Evolutionary conservation across 1,140 invertebrate species (phyloP), one percentile per base, ranked within the genome.

Genomic region (Drosophila carrolli): DNA sequence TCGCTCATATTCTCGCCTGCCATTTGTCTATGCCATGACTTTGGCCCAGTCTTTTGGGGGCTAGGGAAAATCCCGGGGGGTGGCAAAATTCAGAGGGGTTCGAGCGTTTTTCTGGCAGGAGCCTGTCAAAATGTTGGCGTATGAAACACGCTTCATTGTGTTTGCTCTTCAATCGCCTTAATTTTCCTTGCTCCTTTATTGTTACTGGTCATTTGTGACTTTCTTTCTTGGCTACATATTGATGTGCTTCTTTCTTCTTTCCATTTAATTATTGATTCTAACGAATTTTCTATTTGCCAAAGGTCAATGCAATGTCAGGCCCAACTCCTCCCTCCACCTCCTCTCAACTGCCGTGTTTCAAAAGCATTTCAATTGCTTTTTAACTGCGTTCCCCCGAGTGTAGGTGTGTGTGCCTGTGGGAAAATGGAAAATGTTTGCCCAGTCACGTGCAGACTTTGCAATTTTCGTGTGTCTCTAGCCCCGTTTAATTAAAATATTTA

Each of bases 181-280:
- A 77, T 81, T 81, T 81, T 71, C 16, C 40, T 44, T 58, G 32
- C 46, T 75, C 57, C 44, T 67, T 74, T 78, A 75, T 85, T 82
- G 63, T 61, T 72, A 77, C 61, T 82, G 65, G 74, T 43, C 78
- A 81, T 86, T 86, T 82, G 72, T 77, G 61, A 82, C 70, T 78
- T 58, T 62, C 58, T 75, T 66, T 65, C 53, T 50, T 50, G 50
- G 38, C 67, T 74, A 50, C 60, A 37, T 54, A 55, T 54, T 27
- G 54, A 35, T 50, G 58, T 66, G 35, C 47, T 56, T 47, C 32
- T 67, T 63, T 47, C 47, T 61, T 81, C 61, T 61, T 65, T 72
- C 50, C 70, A 78, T 76, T 89, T 88, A 88, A 88, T 88, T 90
- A 88, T 88, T 88, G 84, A 88, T 88, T 89, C 77, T 65, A 58